A percentile compares a stretch with the other conserved stretches of the same genome.
Evolutionary conservation across 2,113 vertebrate species (phyloP).

Genomic region (Tor tambroides): DNA sequence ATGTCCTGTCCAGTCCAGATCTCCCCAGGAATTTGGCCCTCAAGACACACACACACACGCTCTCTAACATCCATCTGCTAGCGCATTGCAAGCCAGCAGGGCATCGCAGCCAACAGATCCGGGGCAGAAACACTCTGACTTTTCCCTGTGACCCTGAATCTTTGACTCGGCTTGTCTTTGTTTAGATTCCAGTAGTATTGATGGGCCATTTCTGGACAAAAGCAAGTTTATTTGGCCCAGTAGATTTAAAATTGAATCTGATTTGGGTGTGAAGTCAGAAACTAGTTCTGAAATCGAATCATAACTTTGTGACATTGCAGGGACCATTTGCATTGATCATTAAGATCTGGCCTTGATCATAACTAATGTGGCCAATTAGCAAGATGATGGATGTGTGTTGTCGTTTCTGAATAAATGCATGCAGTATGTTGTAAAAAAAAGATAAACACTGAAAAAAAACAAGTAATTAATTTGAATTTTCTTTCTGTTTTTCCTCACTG

Average conservation of each 20-base stretch:
- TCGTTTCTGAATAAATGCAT: not conserved
- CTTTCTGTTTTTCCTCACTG: constrained; percentile 34
- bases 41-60: constrained; percentile 12
- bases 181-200: constrained; percentile 19
- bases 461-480: not conserved
- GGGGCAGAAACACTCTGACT: constrained; percentile 1
- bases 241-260: not conserved
- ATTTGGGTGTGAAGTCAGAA: not conserved
- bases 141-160: constrained; percentile 1
- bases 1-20: constrained; percentile 18
- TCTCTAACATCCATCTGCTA: constrained; percentile 52
- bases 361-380: not conserved
- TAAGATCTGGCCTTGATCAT: not conserved
- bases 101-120: not conserved
- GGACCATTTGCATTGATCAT: not conserved
- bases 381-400: not conserved
- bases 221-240: not conserved
- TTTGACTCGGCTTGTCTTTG: constrained; percentile 10
- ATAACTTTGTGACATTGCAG: not conserved
- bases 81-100: constrained; percentile 46
- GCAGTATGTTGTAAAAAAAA: not conserved
- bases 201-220: not conserved
- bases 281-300: too few relatives aligned
- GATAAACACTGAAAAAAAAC: not conserved
- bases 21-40: constrained; percentile 2